Conservation (phyloP, 1,140 invertebrate genomes). For the Bombus confusus region DNA sequence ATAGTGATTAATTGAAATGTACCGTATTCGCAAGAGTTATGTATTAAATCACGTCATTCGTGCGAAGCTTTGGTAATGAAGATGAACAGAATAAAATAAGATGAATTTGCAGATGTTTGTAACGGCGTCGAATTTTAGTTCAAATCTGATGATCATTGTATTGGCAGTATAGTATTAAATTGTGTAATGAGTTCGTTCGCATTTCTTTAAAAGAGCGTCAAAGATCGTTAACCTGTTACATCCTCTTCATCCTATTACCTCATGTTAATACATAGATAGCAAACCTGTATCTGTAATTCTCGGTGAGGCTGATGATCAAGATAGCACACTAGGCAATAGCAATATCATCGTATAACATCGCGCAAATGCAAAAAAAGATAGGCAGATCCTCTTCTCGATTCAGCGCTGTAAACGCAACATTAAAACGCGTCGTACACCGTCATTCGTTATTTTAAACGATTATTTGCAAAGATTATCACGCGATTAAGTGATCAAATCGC, state of each 20-base stretch:
- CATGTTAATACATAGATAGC: neutral
- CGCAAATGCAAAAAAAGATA: neutral
- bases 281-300: constrained; percentile 4
- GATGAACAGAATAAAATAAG: too few relatives aligned
- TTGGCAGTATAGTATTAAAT: too few relatives aligned
- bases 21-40: too few relatives aligned
- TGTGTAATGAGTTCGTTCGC: too few relatives aligned
- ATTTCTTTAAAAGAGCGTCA: too few relatives aligned
- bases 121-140: too few relatives aligned
- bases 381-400: neutral
- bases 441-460: neutral
- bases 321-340: neutral
- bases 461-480: neutral
- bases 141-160: too few relatives aligned
- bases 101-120: too few relatives aligned
- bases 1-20: too few relatives aligned
- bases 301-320: neutral
- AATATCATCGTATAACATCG: neutral
- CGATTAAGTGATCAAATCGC: neutral
- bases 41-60: too few relatives aligned
- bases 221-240: neutral
- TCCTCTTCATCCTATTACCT: neutral
- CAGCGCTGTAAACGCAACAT: neutral
- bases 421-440: neutral
- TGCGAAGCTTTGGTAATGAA: too few relatives aligned